Evolutionary conservation across 2,113 vertebrate genomes (phyloP), one percentile per base, ranked within the genome.

Genomic region (Tympanuchus pallidicinctus): DNA sequence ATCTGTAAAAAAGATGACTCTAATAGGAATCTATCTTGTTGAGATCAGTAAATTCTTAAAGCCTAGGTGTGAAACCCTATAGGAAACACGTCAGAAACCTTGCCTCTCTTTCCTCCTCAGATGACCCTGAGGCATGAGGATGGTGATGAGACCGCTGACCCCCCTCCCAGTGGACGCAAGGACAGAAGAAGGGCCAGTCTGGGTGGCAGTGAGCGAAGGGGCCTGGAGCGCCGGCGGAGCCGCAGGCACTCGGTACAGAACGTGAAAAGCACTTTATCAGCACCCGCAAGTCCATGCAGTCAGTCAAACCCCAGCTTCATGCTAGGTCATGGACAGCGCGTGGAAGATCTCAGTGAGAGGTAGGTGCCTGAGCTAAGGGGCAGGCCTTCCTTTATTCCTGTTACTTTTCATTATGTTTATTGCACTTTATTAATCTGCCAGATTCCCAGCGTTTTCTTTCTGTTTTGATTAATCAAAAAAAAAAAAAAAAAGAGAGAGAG

Each of bases 161-260:
- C 97, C 3, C 98, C 98, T 34, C 98, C 98, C 13, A 98, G 97
- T 1, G 98, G 97, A 34, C 96, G 98, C 34, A 99, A 98, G 86
- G 98, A 99, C 40, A 97, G 99, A 28, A 94, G 99, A n/a, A 97
- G 99, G 30, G 98, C 98, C 89, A 99, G 99, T 9, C 90, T 99
- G 0, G 98, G 98, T 2, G 88, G 97, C 8, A 88, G 73, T 0
- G 98, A 98, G 86, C 97, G 95, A 36, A 95, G 97, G 40, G 98
- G 99, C 28, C 95, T 99, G 54, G 99, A 99, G 94, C 98, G 99
- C 34, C 97, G 99, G 34, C 97, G 99, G 73, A 99, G 99, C 96
- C 98, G 99, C 69, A 98, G 99, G 89, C 99, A 99, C 96, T 99
- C 99, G 0, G 97, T 99, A 17, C 99, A 99, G 96, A 99, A 77